Evolutionary conservation across 30 jellyfish, hydroid and myxozoan species (phyloP).

Genomic region (Clytia hemisphaerica): DNA sequence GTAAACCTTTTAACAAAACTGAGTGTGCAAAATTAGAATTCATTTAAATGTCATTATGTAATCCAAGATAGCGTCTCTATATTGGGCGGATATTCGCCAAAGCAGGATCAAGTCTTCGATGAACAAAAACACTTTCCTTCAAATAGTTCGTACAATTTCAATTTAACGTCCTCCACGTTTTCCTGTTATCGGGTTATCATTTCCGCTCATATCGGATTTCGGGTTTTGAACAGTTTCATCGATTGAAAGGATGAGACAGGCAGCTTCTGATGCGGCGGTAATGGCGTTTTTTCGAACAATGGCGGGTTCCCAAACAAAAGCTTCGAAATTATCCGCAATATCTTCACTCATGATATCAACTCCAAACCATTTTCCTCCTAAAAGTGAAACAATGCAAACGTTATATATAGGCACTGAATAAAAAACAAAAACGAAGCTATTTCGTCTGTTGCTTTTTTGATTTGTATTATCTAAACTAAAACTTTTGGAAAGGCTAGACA

Average conservation of each 20-base stretch:
- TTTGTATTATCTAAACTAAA: too few relatives aligned
- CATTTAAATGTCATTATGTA: too few relatives aligned
- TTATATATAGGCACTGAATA: slow-evolving; percentile 3
- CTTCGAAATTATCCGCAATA: slow-evolving; percentile 81
- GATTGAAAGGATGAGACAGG: slow-evolving; percentile 72
- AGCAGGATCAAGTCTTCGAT: too few relatives aligned
- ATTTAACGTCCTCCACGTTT: slow-evolving; percentile 40
- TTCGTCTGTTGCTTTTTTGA: too few relatives aligned
- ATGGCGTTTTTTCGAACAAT: slow-evolving; percentile 82
- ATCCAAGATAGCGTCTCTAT: too few relatives aligned
- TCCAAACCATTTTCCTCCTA: slow-evolving; percentile 96
- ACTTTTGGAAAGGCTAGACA: neutral
- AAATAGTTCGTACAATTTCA: too few relatives aligned
- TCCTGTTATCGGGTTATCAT: slow-evolving; percentile 38
- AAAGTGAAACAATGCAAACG: neutral
- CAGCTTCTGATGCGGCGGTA: slow-evolving; percentile 99
- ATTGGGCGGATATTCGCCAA: too few relatives aligned
- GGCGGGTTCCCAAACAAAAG: slow-evolving; percentile 99
- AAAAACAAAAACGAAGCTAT: neutral
- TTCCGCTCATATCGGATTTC: slow-evolving; percentile 63
- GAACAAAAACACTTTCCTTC: too few relatives aligned
- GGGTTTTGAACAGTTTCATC: slow-evolving; percentile 99
- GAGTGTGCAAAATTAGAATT: too few relatives aligned
- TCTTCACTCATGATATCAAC: slow-evolving; percentile 88
- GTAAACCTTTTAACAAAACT: too few relatives aligned